These are phyloP conservation scores for Falco columbarius DNA, from an alignment of 2,797 vertebrate species.

Conservation along the genomic window DNA sequence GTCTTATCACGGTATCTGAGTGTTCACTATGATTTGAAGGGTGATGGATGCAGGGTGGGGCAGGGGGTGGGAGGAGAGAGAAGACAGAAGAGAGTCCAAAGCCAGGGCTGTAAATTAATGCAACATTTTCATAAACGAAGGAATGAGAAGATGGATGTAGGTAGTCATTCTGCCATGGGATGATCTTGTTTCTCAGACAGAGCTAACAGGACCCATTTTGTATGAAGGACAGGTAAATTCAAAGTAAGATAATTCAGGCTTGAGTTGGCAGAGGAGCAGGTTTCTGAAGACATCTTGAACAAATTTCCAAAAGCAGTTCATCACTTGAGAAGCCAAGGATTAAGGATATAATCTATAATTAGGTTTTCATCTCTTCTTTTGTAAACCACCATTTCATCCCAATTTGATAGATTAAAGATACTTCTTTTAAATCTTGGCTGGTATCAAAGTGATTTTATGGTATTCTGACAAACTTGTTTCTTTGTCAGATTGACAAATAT, in stretches of 20 bases:
- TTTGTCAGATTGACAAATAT: conserved; percentile 5
- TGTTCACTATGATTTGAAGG: neutral
- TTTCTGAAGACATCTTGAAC: neutral
- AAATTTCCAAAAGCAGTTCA: neutral
- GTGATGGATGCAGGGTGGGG: neutral
- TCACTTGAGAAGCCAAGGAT: neutral
- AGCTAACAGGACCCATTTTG: neutral
- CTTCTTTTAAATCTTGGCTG: conserved; percentile 13
- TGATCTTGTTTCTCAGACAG: neutral
- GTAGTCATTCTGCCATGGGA: neutral
- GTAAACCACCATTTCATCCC: neutral
- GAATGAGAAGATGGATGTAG: neutral
- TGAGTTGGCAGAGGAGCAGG: neutral
- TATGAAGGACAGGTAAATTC: neutral
- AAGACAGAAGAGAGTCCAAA: neutral
- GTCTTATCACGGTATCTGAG: neutral
- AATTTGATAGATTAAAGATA: neutral
- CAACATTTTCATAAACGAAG: neutral
- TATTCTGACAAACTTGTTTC: conserved; percentile 19
- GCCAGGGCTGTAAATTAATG: neutral
- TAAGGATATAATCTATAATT: neutral
- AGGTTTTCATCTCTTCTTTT: neutral
- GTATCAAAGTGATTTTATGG: neutral
- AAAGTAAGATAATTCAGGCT: neutral
- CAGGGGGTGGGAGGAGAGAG: neutral